These are phyloP conservation scores for Andrena hattorfiana DNA, from an alignment of 2,888 invertebrate species.

Conservation along the genomic window DNA sequence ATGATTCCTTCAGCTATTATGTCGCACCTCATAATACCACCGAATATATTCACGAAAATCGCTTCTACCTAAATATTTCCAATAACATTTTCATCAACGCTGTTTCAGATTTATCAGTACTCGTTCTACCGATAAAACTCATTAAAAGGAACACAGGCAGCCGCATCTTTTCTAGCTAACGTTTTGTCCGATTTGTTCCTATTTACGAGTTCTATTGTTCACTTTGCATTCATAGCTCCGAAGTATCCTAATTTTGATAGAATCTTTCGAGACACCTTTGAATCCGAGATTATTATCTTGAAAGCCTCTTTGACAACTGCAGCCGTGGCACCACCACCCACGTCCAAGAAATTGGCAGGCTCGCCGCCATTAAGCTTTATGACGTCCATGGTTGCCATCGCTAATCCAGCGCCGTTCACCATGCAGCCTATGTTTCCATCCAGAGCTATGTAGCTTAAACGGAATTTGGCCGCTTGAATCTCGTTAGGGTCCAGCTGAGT, in stretches of 20 bases:
- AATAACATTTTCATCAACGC: neutral
- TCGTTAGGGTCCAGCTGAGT: slow-evolving; percentile 87
- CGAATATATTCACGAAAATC: slow-evolving; percentile 88
- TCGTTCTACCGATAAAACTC: neutral
- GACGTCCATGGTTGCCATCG: slow-evolving; percentile 89
- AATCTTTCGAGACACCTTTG: slow-evolving; percentile 82
- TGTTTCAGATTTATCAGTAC: neutral
- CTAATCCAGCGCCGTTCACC: slow-evolving; percentile 88
- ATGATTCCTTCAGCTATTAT: slow-evolving; percentile 88
- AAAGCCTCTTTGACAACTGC: slow-evolving; percentile 87
- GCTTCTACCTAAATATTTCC: slow-evolving; percentile 86
- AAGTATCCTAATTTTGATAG: neutral
- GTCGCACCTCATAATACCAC: slow-evolving; percentile 88
- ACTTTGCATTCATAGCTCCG: too few relatives aligned
- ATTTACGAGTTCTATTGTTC: too few relatives aligned
- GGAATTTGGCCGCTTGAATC: slow-evolving; percentile 85
- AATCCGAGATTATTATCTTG: slow-evolving; percentile 87
- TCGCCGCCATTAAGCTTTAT: slow-evolving; percentile 87
- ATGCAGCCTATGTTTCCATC: slow-evolving; percentile 88
- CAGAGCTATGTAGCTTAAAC: slow-evolving; percentile 87
- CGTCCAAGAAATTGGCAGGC: slow-evolving; percentile 88
- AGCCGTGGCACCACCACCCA: slow-evolving; percentile 87
- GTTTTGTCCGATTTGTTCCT: too few relatives aligned
- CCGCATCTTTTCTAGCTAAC: too few relatives aligned
- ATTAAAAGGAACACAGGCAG: too few relatives aligned